Conservation (phyloP, 1,140 invertebrate species). For the Caenorhabditis briggsae region DNA sequence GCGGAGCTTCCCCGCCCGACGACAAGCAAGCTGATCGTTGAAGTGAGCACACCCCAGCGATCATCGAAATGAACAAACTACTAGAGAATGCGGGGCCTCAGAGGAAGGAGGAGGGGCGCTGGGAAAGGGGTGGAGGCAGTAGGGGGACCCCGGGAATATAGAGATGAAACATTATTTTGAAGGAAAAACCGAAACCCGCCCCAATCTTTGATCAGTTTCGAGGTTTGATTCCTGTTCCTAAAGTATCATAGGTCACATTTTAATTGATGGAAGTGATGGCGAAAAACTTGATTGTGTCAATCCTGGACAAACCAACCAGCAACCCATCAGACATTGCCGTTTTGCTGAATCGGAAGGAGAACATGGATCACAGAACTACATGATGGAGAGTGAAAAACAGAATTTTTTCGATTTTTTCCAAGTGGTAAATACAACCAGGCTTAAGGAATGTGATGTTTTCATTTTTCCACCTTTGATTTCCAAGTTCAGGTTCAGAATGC, state of each 20-base stretch:
- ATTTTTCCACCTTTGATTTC: neutral
- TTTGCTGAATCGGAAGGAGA: neutral
- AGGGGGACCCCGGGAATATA: slow-evolving; percentile 2
- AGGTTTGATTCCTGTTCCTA: slow-evolving; percentile 43
- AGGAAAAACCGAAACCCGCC: neutral
- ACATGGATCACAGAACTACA: slow-evolving; percentile 50
- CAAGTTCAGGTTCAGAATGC: neutral
- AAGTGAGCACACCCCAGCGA: slow-evolving; percentile 30
- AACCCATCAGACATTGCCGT: slow-evolving; percentile 10
- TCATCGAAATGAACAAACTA: slow-evolving; percentile 52
- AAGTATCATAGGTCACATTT: slow-evolving; percentile 49
- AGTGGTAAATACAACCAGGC: slow-evolving; percentile 5
- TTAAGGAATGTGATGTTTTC: slow-evolving; percentile 33
- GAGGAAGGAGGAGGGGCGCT: neutral
- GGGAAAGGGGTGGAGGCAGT: neutral
- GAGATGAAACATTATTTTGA: slow-evolving; percentile 47
- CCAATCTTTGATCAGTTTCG: slow-evolving; percentile 32
- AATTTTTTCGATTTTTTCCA: too few species aligned
- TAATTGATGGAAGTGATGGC: slow-evolving; percentile 6
- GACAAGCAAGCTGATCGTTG: slow-evolving; percentile 16
- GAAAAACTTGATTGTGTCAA: slow-evolving; percentile 49
- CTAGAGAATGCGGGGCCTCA: slow-evolving; percentile 16
- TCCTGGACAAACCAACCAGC: slow-evolving; percentile 32
- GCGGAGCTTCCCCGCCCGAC: neutral
- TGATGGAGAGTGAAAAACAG: neutral